phyloP scores from a whole-genome alignment of 1,140 invertebrate genomes.

The Platyscapa corneri region DNA sequence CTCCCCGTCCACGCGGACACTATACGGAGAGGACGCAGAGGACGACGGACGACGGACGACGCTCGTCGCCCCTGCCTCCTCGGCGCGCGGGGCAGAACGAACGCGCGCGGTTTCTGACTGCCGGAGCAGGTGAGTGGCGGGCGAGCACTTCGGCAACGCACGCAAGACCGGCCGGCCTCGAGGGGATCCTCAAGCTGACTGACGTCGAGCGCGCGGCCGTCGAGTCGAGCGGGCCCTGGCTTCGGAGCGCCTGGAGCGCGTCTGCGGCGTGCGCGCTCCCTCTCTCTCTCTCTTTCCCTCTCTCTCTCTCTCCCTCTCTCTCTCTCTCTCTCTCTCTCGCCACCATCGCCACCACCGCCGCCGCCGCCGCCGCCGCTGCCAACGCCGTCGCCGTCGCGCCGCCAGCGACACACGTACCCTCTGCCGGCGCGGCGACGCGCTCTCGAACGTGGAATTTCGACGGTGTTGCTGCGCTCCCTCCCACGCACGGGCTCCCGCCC shows the following conservation, averaged over 20 bases:
- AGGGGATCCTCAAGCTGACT: conserved; percentile 43
- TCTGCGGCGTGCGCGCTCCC: neutral
- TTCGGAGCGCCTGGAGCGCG: conserved; percentile 1
- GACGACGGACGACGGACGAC: too few species aligned
- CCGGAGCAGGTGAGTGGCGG: neutral
- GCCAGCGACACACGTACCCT: conserved; percentile 58
- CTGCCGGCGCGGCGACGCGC: conserved; percentile 7
- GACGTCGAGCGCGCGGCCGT: neutral
- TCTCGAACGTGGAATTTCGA: neutral
- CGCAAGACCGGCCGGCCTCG: conserved; percentile 18
- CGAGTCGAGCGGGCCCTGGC: neutral
- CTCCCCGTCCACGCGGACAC: neutral
- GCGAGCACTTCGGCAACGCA: neutral
- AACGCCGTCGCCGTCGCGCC: conserved; percentile 52
- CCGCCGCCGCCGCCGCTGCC: too few species aligned
- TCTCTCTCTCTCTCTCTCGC: too few species aligned
- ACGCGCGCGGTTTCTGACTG: neutral
- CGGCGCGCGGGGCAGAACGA: neutral
- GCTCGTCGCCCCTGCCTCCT: neutral
- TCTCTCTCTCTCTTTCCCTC: too few species aligned
- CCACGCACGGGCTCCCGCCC: neutral
- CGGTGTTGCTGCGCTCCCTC: neutral
- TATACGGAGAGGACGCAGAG: neutral
- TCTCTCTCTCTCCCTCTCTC: too few species aligned
- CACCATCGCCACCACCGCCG: too few species aligned